Conservation (phyloP, 2,113 vertebrate genomes). For the Thamnophis sirtalis region DNA sequence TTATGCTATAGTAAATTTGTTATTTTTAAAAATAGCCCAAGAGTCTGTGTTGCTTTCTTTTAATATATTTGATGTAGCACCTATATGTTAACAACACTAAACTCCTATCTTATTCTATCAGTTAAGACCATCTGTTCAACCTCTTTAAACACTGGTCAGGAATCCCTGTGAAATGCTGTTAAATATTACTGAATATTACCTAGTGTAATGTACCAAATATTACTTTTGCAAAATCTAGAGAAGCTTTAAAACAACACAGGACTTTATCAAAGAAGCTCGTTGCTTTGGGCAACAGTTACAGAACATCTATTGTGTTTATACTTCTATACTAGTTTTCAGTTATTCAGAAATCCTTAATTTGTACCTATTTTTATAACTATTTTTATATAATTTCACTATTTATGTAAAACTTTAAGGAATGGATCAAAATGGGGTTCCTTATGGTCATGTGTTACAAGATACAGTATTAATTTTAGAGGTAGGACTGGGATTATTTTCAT, state of each 20-base stretch:
- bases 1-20: background rate
- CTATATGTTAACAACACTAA: background rate
- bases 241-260: background rate
- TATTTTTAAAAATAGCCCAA: background rate
- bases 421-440: background rate
- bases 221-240: background rate
- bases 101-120: background rate
- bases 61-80: background rate
- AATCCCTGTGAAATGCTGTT: background rate
- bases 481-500: background rate
- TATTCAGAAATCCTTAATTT: background rate
- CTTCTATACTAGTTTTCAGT: background rate
- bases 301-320: background rate
- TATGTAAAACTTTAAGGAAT: background rate
- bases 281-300: background rate
- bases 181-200: background rate
- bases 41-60: background rate
- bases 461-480: background rate
- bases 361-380: background rate
- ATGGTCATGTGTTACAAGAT: background rate
- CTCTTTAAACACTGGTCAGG: background rate
- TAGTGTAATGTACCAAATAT: background rate
- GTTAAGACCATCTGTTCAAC: background rate
- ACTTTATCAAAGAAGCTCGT: background rate
- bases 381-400: background rate